A percentile compares a stretch with the other conserved stretches of the same genome.
These are phyloP conservation scores for Ganaspis sp. DNA, from an alignment of 1,140 invertebrate genomes.

Conservation along the genomic window DNA sequence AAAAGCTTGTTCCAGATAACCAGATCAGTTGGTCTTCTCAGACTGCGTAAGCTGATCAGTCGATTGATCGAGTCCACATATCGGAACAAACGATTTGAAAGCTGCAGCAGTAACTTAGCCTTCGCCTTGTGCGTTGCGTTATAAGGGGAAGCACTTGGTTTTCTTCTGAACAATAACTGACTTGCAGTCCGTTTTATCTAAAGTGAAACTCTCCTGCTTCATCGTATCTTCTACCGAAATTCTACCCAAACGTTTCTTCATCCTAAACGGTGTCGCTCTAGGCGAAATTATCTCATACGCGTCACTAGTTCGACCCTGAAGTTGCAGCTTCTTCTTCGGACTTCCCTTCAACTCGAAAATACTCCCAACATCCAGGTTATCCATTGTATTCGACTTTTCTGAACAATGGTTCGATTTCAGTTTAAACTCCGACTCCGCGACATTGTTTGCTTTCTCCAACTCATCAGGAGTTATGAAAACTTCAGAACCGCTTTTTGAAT, in stretches of 20 bases:
- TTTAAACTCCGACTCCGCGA: background rate
- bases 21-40: slow-evolving; percentile 23
- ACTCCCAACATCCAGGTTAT: slow-evolving; percentile 68
- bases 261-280: slow-evolving; percentile 68
- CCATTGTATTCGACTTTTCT: slow-evolving; percentile 44
- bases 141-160: slow-evolving; percentile 74
- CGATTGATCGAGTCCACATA: slow-evolving; percentile 1
- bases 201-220: slow-evolving; percentile 72
- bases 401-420: slow-evolving; percentile 53
- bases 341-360: slow-evolving; percentile 61
- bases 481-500: slow-evolving; percentile 68
- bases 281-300: slow-evolving; percentile 72
- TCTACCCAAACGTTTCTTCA: slow-evolving; percentile 70
- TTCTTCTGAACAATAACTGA: slow-evolving; percentile 68
- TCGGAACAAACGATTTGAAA: slow-evolving; percentile 25
- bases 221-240: slow-evolving; percentile 71
- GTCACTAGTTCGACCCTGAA: slow-evolving; percentile 64
- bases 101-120: slow-evolving; percentile 24
- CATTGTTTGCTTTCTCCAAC: slow-evolving; percentile 43
- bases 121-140: slow-evolving; percentile 52
- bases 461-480: slow-evolving; percentile 62
- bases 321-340: slow-evolving; percentile 49
- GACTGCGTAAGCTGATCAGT: slow-evolving; percentile 15
- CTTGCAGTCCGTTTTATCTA: slow-evolving; percentile 70
- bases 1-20: slow-evolving; percentile 42